Evolutionary conservation across 2,888 invertebrate genomes (phyloP), one percentile per base, ranked within the genome.

Genomic region (Thera obeliscata): DNA sequence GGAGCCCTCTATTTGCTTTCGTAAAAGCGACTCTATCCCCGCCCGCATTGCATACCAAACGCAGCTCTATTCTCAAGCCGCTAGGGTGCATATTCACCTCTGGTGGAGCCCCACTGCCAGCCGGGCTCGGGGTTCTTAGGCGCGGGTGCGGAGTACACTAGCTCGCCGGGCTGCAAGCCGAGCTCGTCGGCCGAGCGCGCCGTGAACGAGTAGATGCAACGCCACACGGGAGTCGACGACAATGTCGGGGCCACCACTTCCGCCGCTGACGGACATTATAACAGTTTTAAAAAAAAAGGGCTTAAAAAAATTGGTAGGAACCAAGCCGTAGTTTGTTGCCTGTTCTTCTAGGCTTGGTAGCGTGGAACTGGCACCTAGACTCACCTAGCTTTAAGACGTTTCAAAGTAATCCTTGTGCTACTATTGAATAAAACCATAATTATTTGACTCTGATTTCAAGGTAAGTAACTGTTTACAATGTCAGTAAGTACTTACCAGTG

Each of bases 31-130:
- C 48, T 36, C 49, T 50, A 59, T 48, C n/a, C 4, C n/a, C 3
- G 11, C n/a, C 2, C 48, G 0, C 11, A 48, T 3, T 11, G 41
- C 41, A 41, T 7, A 4, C 5, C 4, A 41, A 41, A 41, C 5
- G 41, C 41, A 41, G 41, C 41, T 41, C 41, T 41, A 41, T 41
- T 7, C 0, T 41, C 41, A 41, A 7, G 2, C 33, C 1, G 1
- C 8, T 46, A 57, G 22, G 56, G 3, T 56, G n/a, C 6, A n/a
- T n/a, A 7, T 8, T 56, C 33, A 91, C 94, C 99, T 81, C 97
- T 95, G 43, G 98, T 96, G 80, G 97, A 97, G 0, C 99, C 99
- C 75, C 98, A 98, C 78, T 98, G 93, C 99, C 99, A 99, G n/a
- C 99, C 99, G 0, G 98, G 98, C 84, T 99, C 99, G 0, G 98